Conservation (phyloP, 2,113 vertebrate genomes). For the Ploceus nigricollis region DNA sequence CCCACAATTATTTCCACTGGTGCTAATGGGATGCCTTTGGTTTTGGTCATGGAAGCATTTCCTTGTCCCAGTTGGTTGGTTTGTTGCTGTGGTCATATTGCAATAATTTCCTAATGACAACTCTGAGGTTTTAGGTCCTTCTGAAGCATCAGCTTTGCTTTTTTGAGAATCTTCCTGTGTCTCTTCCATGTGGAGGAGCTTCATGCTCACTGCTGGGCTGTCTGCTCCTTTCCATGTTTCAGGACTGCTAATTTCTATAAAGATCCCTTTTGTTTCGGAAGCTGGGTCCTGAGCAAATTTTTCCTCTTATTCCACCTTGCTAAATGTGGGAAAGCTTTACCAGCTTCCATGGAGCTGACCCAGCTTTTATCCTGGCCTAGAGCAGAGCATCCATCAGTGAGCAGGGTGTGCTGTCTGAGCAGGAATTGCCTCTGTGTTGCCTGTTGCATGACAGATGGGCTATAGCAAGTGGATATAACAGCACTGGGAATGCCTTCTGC, state of each 20-base stretch:
- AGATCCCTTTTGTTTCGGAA: neutral
- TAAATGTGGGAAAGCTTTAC: neutral
- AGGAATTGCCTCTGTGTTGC: neutral
- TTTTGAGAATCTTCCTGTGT: neutral
- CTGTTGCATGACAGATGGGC: neutral
- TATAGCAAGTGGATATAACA: neutral
- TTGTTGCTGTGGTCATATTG: neutral
- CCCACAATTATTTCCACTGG: neutral
- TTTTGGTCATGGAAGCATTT: neutral
- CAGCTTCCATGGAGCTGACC: neutral
- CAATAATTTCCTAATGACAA: neutral
- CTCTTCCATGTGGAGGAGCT: neutral
- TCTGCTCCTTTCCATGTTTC: neutral
- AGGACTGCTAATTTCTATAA: neutral
- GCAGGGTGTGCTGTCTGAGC: neutral
- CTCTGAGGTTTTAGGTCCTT: neutral
- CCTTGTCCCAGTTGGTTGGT: neutral
- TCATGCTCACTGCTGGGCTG: neutral
- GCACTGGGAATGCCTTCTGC: neutral
- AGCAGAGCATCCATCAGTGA: neutral
- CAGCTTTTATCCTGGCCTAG: neutral
- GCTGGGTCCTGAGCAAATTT: neutral
- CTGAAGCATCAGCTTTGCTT: neutral
- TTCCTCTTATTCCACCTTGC: neutral
- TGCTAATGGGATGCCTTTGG: neutral